Percentiles rank a stretch among this genome's conserved stretches.
phyloP scores from a whole-genome alignment of 2,113 vertebrate genomes.

The Corythornis vintsioides region DNA sequence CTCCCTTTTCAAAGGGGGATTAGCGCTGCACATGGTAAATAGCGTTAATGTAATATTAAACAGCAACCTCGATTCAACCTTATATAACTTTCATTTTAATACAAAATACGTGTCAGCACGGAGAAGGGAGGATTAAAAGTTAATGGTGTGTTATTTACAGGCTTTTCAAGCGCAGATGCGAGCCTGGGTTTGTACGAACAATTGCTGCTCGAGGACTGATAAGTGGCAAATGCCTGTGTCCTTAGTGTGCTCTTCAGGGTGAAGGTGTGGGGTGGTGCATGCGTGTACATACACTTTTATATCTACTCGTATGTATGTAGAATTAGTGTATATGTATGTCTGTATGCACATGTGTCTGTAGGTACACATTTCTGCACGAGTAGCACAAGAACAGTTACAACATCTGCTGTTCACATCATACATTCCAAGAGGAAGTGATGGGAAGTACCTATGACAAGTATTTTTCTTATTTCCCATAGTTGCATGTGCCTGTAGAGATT shows the following conservation, averaged over 20 bases:
- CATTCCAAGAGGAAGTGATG: too few species aligned
- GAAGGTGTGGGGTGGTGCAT: background rate
- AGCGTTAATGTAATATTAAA: slow-evolving; percentile 54
- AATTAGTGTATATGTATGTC: accelerated
- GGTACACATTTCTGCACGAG: accelerated
- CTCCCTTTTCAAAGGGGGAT: slow-evolving; percentile 29
- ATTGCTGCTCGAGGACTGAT: background rate
- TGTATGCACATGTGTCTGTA: accelerated
- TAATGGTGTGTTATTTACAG: slow-evolving; percentile 35
- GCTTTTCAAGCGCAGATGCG: background rate
- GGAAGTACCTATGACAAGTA: background rate
- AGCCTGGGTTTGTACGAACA: background rate
- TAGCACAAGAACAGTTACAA: background rate
- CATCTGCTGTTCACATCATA: accelerated
- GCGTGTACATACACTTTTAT: accelerated
- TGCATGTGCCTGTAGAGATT: background rate
- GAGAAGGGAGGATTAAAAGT: slow-evolving; percentile 17
- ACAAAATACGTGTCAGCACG: background rate
- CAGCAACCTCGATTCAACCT: slow-evolving; percentile 33
- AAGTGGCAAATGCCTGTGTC: background rate
- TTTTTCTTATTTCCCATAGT: background rate
- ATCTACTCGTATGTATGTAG: accelerated
- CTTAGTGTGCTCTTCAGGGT: background rate
- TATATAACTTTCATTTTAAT: slow-evolving; percentile 50
- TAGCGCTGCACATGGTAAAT: slow-evolving; percentile 32